These are phyloP conservation scores for Pelmatolapia mariae DNA, from an alignment of 2,113 vertebrate species.

Conservation along the genomic window DNA sequence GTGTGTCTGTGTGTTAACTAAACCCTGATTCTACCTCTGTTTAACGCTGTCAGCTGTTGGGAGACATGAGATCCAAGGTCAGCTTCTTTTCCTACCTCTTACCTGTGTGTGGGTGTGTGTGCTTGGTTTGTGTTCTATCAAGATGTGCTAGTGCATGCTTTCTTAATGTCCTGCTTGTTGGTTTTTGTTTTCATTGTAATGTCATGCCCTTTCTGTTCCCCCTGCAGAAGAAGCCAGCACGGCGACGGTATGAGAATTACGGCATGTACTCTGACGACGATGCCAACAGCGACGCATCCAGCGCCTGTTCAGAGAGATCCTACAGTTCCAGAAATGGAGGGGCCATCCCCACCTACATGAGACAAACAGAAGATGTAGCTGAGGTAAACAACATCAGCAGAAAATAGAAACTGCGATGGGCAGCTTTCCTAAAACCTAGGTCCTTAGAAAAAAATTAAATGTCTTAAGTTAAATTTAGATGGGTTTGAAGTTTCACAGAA, in stretches of 20 bases:
- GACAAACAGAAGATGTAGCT: conserved; percentile 93
- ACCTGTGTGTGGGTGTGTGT: neutral
- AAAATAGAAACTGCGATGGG: neutral
- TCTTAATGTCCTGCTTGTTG: neutral
- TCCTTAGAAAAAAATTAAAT: neutral
- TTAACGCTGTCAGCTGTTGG: conserved; percentile 97
- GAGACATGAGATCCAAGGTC: conserved; percentile 99
- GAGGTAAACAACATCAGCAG: conserved; percentile 58
- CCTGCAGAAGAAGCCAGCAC: conserved; percentile 87
- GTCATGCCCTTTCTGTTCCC: neutral
- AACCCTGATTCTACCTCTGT: conserved; percentile 65
- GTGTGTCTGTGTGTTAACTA: conserved; percentile 44
- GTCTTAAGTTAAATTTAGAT: neutral
- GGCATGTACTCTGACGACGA: conserved; percentile 95
- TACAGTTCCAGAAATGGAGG: conserved; percentile 94
- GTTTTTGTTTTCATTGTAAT: neutral
- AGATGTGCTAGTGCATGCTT: neutral
- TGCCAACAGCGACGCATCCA: conserved; percentile 95
- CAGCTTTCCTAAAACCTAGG: neutral
- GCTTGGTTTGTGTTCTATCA: neutral
- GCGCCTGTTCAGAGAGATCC: conserved; percentile 92
- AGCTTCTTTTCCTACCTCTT: conserved; percentile 61
- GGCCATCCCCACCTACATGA: conserved; percentile 89
- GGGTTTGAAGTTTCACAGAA: neutral
- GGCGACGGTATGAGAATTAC: conserved; percentile 88